Conservation (phyloP, 2,113 vertebrate genomes). For the Sclerurus mexicanus region DNA sequence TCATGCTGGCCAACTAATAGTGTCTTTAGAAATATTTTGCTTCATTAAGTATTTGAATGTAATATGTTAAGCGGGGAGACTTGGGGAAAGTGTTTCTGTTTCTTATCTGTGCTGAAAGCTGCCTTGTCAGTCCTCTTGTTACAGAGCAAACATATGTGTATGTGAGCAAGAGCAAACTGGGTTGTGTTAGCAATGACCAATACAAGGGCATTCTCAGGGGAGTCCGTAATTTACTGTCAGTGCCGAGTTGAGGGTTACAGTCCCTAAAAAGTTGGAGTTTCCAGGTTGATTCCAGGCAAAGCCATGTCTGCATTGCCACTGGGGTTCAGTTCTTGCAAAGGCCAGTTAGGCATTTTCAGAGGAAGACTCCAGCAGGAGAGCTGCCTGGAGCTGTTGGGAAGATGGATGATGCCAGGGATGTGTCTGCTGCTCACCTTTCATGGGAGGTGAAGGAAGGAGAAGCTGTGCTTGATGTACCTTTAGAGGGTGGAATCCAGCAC, state of each 20-base stretch:
- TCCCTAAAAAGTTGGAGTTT: background rate
- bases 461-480: background rate
- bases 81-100: background rate
- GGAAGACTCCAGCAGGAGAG: background rate
- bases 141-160: fast-evolving
- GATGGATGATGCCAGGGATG: background rate
- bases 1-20: background rate
- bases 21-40: background rate
- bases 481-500: background rate
- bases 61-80: background rate
- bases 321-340: background rate
- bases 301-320: fast-evolving
- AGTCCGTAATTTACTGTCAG: background rate
- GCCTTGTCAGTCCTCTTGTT: background rate
- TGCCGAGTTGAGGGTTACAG: background rate
- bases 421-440: fast-evolving
- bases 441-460: background rate
- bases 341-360: fast-evolving
- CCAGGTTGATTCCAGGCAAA: background rate
- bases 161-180: background rate
- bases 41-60: background rate
- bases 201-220: background rate
- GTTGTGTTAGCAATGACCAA: background rate
- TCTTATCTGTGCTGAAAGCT: background rate
- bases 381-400: background rate